These are phyloP conservation scores for Poecilia wingei DNA, from an alignment of 2,797 vertebrate genomes.

Conservation along the genomic window DNA sequence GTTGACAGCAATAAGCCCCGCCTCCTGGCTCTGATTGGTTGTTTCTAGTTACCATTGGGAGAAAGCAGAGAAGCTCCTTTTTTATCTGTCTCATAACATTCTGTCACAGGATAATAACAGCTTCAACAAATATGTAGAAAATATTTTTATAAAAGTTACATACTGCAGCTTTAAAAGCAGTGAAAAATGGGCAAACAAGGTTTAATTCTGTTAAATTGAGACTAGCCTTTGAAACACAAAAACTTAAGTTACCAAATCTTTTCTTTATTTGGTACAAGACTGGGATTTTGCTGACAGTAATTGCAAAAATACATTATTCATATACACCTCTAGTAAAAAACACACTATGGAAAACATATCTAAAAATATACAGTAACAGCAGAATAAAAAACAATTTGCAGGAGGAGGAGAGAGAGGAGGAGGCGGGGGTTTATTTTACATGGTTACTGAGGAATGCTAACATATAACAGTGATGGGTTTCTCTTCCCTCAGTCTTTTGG, in stretches of 20 bases:
- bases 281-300: conserved; percentile 63
- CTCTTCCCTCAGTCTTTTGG: conserved; percentile 68
- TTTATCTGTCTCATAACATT: too few relatives aligned
- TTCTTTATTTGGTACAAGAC: conserved; percentile 76
- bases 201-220: not conserved
- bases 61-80: too few relatives aligned
- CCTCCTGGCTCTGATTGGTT: too few relatives aligned
- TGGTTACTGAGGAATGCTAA: conserved; percentile 68
- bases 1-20: too few relatives aligned
- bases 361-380: conserved; percentile 81
- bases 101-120: too few relatives aligned
- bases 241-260: conserved; percentile 66
- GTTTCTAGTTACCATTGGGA: too few relatives aligned
- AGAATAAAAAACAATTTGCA: conserved; percentile 75
- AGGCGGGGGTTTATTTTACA: conserved; percentile 70
- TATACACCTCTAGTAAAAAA: conserved; percentile 80
- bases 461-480: conserved; percentile 60
- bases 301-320: conserved; percentile 82
- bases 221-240: conserved; percentile 16
- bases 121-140: too few relatives aligned
- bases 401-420: conserved; percentile 25
- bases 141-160: too few relatives aligned
- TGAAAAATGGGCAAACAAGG: too few relatives aligned
- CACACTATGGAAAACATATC: conserved; percentile 72
- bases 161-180: too few relatives aligned